phyloP scores from a whole-genome alignment of 1,140 invertebrate genomes.

The Heliconius hewitsoni region DNA sequence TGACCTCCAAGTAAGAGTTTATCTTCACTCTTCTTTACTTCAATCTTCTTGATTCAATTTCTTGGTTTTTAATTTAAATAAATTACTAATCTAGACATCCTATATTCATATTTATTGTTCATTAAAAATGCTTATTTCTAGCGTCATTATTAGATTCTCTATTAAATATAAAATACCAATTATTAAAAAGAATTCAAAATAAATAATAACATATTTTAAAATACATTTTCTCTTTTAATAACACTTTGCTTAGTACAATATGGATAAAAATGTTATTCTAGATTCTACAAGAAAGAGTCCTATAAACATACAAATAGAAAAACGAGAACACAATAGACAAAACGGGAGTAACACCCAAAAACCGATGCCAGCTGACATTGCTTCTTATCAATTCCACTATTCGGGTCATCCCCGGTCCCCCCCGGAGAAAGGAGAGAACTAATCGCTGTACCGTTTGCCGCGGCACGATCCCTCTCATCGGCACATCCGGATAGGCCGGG shows the following conservation, averaged over 20 bases:
- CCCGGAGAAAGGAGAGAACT: slow-evolving; percentile 63
- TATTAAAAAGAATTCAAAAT: too few species aligned
- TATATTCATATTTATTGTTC: too few species aligned
- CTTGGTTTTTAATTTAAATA: neutral
- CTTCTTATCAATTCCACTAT: slow-evolving; percentile 65
- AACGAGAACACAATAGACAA: neutral
- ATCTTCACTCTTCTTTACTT: slow-evolving; percentile 18
- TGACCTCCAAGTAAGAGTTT: slow-evolving; percentile 87
- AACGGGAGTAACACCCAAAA: neutral
- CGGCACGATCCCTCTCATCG: slow-evolving; percentile 61
- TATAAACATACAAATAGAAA: neutral
- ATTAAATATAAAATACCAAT: too few species aligned
- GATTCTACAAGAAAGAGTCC: neutral
- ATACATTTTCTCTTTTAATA: neutral
- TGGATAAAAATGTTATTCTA: neutral
- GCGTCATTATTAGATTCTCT: too few species aligned
- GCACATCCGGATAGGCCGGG: slow-evolving; percentile 57
- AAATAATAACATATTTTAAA: too few species aligned
- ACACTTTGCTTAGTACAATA: too few species aligned
- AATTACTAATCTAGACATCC: neutral
- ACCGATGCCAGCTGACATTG: slow-evolving; percentile 33
- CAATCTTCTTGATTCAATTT: neutral
- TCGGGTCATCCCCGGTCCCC: slow-evolving; percentile 55
- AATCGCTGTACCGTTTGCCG: slow-evolving; percentile 66
- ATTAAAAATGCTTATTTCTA: too few species aligned